Evolutionary conservation across 2,113 vertebrate species (phyloP).

Genomic region (Tenebrosternarchus preto): DNA sequence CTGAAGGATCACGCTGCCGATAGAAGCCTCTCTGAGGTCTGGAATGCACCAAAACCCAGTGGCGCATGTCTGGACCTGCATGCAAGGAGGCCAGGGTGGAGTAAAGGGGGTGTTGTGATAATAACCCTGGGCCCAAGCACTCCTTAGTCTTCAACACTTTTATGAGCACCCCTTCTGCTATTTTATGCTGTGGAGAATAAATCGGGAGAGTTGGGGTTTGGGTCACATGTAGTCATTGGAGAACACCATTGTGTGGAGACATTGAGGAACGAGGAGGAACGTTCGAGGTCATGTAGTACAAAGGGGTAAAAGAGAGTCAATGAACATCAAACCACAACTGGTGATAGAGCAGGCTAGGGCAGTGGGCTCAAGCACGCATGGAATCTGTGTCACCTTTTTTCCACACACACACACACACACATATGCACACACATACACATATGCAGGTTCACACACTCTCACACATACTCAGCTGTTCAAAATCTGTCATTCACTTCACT

Average conservation of each 20-base stretch:
- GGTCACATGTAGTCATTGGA: too few species aligned
- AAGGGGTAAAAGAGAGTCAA: not conserved
- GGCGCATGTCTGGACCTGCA: conserved; percentile 35
- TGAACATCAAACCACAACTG: not conserved
- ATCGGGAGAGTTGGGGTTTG: conserved; percentile 43
- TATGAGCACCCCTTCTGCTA: too few species aligned
- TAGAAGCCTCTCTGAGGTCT: not conserved
- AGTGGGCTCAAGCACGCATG: not conserved
- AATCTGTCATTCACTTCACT: not conserved
- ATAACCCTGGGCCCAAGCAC: too few species aligned
- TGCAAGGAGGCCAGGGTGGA: not conserved
- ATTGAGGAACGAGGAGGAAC: not conserved
- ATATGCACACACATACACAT: too few species aligned
- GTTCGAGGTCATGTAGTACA: not conserved
- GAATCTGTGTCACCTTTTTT: conserved; percentile 17
- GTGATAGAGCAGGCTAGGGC: not conserved
- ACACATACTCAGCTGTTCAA: conserved; percentile 7
- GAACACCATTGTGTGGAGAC: too few species aligned
- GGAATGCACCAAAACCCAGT: conserved; percentile 17
- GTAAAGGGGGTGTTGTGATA: not conserved
- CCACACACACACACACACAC: conserved; percentile 34
- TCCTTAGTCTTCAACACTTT: too few species aligned
- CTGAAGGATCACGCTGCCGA: not conserved
- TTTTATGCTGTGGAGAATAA: too few species aligned
- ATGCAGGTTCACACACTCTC: conserved; percentile 34